These are phyloP conservation scores for Odontomachus brunneus DNA, from an alignment of 1,140 invertebrate genomes.

Conservation along the genomic window DNA sequence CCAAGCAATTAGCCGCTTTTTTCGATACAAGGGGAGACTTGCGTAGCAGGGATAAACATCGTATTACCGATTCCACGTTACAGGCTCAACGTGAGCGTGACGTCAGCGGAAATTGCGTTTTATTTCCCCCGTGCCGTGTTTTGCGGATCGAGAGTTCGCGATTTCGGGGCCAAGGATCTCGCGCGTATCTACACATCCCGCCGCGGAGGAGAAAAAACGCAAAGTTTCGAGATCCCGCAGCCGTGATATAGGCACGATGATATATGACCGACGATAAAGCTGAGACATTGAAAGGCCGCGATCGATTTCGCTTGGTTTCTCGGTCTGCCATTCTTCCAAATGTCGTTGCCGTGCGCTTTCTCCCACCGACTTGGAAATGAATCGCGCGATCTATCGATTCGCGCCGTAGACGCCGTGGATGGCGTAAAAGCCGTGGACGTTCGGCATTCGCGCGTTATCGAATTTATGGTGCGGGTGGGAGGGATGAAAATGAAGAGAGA, in stretches of 20 bases:
- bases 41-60: neutral
- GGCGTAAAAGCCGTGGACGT: conserved; percentile 46
- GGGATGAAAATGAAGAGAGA: conserved; percentile 4
- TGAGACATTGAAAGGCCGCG: conserved; percentile 79
- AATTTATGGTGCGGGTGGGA: conserved; percentile 17
- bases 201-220: conserved; percentile 46
- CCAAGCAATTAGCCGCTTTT: too few species aligned
- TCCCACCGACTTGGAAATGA: conserved; percentile 54
- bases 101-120: conserved; percentile 44
- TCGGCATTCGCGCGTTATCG: conserved; percentile 47
- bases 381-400: conserved; percentile 59
- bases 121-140: conserved; percentile 18
- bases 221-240: conserved; percentile 79
- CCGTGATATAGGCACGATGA: conserved; percentile 82
- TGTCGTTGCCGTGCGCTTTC: conserved; percentile 51
- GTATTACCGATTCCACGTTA: conserved; percentile 7
- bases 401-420: conserved; percentile 17
- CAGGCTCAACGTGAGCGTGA: neutral
- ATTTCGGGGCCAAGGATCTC: conserved; percentile 18
- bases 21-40: too few species aligned
- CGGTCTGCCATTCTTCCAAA: conserved; percentile 66
- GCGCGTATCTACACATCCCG: conserved; percentile 37
- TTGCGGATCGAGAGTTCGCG: conserved; percentile 30
- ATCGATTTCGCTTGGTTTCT: conserved; percentile 78
- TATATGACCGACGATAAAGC: conserved; percentile 82